Evolutionary conservation across 2,888 invertebrate species (phyloP), one percentile per base, ranked within the genome.

Genomic region (Sesia apiformis): DNA sequence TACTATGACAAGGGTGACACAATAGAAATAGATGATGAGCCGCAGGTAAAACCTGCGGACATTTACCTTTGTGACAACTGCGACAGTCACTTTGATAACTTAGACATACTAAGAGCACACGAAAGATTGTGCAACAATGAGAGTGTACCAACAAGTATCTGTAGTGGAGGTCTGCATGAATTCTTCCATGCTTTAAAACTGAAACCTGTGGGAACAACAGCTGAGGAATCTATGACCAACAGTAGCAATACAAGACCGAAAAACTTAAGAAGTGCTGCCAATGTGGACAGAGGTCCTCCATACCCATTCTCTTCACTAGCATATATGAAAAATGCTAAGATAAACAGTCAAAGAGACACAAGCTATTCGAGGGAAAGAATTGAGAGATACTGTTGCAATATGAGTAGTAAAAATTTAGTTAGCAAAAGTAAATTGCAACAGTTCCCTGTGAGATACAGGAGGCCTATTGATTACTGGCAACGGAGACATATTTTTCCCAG

Each of bases 21-120:
- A 4, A 78, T 81, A 56, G 81, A 88, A 63, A 56, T 74, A 51
- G 72, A 86, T 42, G 72, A 86, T 42, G 86, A 91, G 60, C 81
- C 86, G 58, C 90, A 90, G 74, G 83, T 91, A 49, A 92, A 92
- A 67, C 87, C 92, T 58, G 83, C 92, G 60, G 93, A 94, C 69
- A 94, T 94, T 66, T 94, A 93, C 77, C 83, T 94, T 52, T 94
- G 94, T 78, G 94, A 94, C 70, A 93, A 92, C 70, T 94, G 94
- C 76, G 94, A 94, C 78, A 93, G 93, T 57, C 94, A 94, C 76
- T 91, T 94, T 72, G 91, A 93, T 60, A 88, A 86, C 61, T 67
- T 80, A 54, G 81, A 84, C 49, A 64, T 76, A 52, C 63, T 89
- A 49, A 76, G 69, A 65, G 78, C 74, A 0, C 90, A 90, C 63